Conservation (phyloP, 2,113 vertebrate genomes). For the Bostrychus sinensis region DNA sequence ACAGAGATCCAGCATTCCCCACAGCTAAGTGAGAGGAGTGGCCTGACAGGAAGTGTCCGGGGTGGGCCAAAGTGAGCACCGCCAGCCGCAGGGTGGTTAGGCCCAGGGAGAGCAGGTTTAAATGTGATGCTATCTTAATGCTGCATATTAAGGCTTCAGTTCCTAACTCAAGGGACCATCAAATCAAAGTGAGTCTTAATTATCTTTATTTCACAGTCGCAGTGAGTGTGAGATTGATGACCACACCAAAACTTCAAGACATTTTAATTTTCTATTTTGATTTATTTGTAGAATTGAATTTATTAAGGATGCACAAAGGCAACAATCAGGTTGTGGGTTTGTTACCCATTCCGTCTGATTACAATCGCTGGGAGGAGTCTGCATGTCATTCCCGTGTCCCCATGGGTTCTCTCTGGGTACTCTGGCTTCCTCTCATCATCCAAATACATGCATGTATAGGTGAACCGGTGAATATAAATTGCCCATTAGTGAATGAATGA, state of each 20-base stretch:
- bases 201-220: constrained; percentile 1
- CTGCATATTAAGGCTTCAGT: constrained; percentile 3
- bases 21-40: constrained; percentile 55
- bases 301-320: no score
- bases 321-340: no score
- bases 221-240: neutral
- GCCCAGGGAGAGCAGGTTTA: constrained; percentile 50
- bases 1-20: constrained; percentile 35
- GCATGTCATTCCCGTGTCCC: no score
- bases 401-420: no score
- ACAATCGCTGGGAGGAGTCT: no score
- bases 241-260: neutral
- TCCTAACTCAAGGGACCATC: constrained; percentile 24
- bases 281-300: no score
- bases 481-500: no score
- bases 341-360: no score
- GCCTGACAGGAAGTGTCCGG: constrained; percentile 65
- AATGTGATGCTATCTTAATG: constrained; percentile 64
- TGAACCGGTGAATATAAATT: no score
- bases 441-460: no score
- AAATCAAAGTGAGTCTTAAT: constrained; percentile 8
- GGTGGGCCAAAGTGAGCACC: constrained; percentile 58
- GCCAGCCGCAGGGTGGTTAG: constrained; percentile 38
- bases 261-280: no score
- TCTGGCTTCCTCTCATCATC: no score